These are phyloP conservation scores for Xylocopa sonorina DNA, from an alignment of 1,140 invertebrate genomes.

Conservation along the genomic window DNA sequence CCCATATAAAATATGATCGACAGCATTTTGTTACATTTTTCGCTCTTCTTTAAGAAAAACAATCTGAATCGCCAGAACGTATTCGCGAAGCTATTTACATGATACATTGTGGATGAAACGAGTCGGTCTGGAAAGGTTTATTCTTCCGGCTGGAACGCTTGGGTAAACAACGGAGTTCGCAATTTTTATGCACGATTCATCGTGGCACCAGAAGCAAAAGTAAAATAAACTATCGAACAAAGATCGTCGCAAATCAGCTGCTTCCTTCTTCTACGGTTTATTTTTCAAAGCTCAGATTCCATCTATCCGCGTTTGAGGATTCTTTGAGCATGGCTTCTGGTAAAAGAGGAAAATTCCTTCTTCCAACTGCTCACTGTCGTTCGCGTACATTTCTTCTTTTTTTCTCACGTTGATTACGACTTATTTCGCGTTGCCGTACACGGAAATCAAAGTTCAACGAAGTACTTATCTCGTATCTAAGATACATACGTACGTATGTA, in stretches of 20 bases:
- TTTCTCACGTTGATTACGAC: too few species aligned
- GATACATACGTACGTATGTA: background rate
- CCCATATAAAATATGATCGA: background rate
- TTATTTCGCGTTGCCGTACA: too few species aligned
- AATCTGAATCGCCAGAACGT: background rate
- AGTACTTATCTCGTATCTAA: background rate
- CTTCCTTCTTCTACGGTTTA: constrained; percentile 25
- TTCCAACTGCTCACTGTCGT: background rate
- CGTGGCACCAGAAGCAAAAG: background rate
- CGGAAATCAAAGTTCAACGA: background rate
- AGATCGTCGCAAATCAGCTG: constrained; percentile 16
- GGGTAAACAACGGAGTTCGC: constrained; percentile 10
- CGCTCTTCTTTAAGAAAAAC: background rate
- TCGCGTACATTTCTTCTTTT: background rate
- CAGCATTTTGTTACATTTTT: too few species aligned
- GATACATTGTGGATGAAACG: background rate
- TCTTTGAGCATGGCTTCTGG: constrained; percentile 5
- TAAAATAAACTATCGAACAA: constrained; percentile 33
- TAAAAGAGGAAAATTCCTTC: constrained; percentile 7
- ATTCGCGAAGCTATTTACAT: background rate
- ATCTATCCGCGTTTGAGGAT: constrained; percentile 4
- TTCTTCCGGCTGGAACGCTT: background rate
- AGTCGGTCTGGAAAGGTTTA: background rate
- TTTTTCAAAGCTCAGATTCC: constrained; percentile 19
- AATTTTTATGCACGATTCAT: constrained; percentile 45